Conservation (phyloP, 2,113 vertebrate genomes). For the Garra rufa region DNA sequence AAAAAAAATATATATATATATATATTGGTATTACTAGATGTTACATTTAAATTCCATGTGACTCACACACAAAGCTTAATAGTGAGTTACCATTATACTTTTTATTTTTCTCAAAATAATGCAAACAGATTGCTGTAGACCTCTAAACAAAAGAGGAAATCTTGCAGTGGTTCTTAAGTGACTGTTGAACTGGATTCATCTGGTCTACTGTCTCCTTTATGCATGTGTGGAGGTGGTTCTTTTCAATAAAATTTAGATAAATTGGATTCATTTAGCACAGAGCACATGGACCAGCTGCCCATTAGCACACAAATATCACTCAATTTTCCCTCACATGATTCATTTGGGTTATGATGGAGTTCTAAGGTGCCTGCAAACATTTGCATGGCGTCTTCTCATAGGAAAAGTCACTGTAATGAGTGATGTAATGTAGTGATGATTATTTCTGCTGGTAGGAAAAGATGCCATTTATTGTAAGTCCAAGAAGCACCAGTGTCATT, state of each 20-base stretch:
- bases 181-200: neutral
- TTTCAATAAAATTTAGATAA: neutral
- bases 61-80: neutral
- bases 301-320: neutral
- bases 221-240: conserved; percentile 5
- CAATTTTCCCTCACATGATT: neutral
- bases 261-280: neutral
- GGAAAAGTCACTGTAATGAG: neutral
- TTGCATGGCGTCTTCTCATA: neutral
- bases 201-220: conserved; percentile 1
- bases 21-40: neutral
- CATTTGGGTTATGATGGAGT: neutral
- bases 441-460: neutral
- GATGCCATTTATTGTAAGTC: neutral
- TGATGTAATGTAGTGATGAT: neutral
- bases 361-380: neutral
- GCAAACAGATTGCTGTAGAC: neutral
- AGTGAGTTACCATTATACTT: neutral
- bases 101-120: too few relatives aligned
- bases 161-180: neutral
- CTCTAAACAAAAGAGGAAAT: neutral
- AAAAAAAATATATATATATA: neutral
- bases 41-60: neutral
- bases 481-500: neutral
- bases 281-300: neutral